phyloP scores from a whole-genome alignment of 2,888 invertebrate genomes.

The Amblyjoppa fuscipennis region DNA sequence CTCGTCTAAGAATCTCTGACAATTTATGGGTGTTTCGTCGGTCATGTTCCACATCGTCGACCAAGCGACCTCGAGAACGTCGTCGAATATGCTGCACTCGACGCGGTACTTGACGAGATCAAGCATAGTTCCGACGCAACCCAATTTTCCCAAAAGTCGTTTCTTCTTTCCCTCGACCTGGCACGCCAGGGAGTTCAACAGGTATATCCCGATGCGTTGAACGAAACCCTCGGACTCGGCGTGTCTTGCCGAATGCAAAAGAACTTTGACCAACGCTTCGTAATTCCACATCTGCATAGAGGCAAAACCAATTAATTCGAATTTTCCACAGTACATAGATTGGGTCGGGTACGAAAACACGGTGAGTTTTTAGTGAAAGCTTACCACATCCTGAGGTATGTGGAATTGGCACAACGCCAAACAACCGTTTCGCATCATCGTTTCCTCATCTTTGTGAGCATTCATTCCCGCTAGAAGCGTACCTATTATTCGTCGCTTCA shows the following conservation, averaged over 20 bases:
- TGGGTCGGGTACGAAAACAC: background rate
- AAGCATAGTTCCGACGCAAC: conserved; percentile 95
- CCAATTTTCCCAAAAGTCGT: conserved; percentile 94
- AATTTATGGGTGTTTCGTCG: conserved; percentile 98
- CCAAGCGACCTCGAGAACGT: conserved; percentile 99
- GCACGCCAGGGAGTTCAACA: conserved; percentile 97
- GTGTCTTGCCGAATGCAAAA: conserved; percentile 93
- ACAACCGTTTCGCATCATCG: conserved; percentile 98
- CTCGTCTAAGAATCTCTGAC: conserved; percentile 94
- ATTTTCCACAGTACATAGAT: conserved; percentile 15
- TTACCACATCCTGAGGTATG: conserved; percentile 97
- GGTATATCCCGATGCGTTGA: conserved; percentile 96
- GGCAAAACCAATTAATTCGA: conserved; percentile 26
- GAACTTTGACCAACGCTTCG: conserved; percentile 93
- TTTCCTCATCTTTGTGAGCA: conserved; percentile 93
- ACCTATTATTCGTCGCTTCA: conserved; percentile 93
- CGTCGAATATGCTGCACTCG: conserved; percentile 93
- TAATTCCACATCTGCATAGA: conserved; percentile 93
- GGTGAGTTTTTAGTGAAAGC: conserved; percentile 78
- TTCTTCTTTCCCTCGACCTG: conserved; percentile 98
- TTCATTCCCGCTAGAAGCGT: conserved; percentile 96
- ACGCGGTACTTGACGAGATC: conserved; percentile 94
- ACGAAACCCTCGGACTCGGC: conserved; percentile 96
- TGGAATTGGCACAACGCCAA: conserved; percentile 97
- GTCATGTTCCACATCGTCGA: conserved; percentile 99